phyloP scores from a whole-genome alignment of 2,888 invertebrate genomes.

The Andrena trimmerana region DNA sequence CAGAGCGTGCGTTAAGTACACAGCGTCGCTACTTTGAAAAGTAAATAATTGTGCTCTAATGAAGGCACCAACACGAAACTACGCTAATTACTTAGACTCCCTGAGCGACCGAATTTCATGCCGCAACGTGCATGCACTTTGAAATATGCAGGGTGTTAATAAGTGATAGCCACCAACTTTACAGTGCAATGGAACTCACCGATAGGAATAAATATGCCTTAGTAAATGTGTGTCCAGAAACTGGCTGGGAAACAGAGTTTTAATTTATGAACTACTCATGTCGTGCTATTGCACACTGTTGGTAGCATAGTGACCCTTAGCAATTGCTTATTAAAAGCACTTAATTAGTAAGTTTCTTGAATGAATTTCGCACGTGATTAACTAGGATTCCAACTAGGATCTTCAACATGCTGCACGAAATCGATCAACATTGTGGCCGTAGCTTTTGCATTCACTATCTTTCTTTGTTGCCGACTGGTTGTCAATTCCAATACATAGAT shows the following conservation, averaged over 20 bases:
- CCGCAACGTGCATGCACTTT: constrained; percentile 1
- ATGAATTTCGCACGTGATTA: background rate
- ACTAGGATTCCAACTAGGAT: background rate
- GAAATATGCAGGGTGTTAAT: background rate
- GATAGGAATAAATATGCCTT: background rate
- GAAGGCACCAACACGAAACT: constrained; percentile 32
- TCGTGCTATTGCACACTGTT: too few relatives aligned
- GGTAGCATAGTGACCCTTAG: too few relatives aligned
- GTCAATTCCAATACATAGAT: constrained; percentile 1
- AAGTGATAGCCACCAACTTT: constrained; percentile 1
- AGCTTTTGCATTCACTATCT: background rate
- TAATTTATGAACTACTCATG: too few relatives aligned
- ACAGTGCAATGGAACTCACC: background rate
- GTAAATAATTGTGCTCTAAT: constrained; percentile 49
- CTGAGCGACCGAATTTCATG: constrained; percentile 29
- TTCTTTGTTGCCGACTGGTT: background rate
- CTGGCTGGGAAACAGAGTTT: background rate
- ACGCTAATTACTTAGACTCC: constrained; percentile 46
- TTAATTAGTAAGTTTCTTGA: background rate
- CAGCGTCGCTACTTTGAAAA: constrained; percentile 22
- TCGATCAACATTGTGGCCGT: background rate
- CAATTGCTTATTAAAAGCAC: too few relatives aligned
- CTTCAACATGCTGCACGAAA: background rate
- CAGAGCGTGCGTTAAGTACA: constrained; percentile 2
- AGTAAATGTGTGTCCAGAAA: background rate